phyloP scores from a whole-genome alignment of 2,113 vertebrate species.

The Phocoena sinus region DNA sequence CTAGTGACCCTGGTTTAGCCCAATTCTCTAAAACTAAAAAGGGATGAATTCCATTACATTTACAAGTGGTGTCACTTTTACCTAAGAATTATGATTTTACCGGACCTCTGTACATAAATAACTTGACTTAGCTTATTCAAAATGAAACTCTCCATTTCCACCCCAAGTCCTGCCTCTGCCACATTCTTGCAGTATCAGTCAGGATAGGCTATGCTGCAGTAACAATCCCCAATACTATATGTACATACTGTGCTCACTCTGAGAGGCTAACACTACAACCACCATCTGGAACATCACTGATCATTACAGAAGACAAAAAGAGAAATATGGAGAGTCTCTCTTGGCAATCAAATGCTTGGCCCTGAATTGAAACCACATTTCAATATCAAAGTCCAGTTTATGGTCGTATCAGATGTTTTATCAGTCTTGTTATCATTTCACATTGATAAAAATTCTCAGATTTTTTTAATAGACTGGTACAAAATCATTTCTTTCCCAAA shows the following conservation, averaged over 20 bases:
- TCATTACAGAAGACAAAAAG: not conserved
- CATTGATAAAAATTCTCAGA: not conserved
- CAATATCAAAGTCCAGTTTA: not conserved
- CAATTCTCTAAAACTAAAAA: not conserved
- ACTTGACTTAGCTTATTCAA: not conserved
- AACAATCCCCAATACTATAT: accelerated
- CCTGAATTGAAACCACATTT: not conserved
- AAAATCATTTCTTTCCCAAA: not conserved
- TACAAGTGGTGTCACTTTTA: not conserved
- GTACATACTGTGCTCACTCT: not conserved
- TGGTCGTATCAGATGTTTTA: not conserved
- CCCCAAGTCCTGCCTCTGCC: not conserved
- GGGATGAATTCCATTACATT: not conserved
- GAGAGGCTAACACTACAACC: not conserved
- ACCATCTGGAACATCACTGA: not conserved
- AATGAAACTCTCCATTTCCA: not conserved
- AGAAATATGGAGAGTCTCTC: not conserved
- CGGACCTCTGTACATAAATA: not conserved
- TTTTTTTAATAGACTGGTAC: not conserved
- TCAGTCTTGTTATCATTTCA: not conserved
- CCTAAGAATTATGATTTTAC: not conserved
- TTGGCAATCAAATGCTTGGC: not conserved
- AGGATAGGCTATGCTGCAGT: not conserved
- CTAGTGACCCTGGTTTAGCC: not conserved
- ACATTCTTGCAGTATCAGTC: not conserved